Conservation (phyloP, 2,797 vertebrate genomes). For the Notamacropus eugenii region DNA sequence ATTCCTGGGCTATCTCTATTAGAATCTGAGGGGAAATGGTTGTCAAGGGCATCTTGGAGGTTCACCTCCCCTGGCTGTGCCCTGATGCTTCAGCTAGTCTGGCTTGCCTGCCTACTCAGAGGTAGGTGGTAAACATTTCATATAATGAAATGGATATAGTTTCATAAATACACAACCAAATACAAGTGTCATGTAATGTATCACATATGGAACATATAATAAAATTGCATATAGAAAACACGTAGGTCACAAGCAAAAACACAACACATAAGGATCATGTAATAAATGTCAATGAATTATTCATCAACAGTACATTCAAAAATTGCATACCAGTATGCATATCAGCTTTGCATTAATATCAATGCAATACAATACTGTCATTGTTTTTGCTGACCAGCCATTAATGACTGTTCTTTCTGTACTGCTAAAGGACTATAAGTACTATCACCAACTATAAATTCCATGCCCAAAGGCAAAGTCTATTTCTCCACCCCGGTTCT, state of each 20-base stretch:
- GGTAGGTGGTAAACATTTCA: background rate
- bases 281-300: background rate
- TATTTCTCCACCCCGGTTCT: background rate
- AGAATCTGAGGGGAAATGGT: background rate
- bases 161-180: background rate
- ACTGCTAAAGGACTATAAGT: background rate
- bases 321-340: background rate
- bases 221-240: background rate
- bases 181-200: background rate
- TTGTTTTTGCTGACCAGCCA: background rate
- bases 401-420: background rate
- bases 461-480: background rate
- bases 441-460: background rate
- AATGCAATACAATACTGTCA: background rate
- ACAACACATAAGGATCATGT: background rate
- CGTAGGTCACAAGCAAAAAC: background rate
- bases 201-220: background rate
- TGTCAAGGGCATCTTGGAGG: background rate
- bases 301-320: background rate
- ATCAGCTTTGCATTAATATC: background rate
- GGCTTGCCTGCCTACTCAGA: background rate
- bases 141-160: background rate
- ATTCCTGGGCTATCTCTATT: background rate
- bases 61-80: background rate
- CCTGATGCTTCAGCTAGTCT: background rate